phyloP scores from a whole-genome alignment of 2,888 invertebrate genomes.

The Seladonia tumulorum region DNA sequence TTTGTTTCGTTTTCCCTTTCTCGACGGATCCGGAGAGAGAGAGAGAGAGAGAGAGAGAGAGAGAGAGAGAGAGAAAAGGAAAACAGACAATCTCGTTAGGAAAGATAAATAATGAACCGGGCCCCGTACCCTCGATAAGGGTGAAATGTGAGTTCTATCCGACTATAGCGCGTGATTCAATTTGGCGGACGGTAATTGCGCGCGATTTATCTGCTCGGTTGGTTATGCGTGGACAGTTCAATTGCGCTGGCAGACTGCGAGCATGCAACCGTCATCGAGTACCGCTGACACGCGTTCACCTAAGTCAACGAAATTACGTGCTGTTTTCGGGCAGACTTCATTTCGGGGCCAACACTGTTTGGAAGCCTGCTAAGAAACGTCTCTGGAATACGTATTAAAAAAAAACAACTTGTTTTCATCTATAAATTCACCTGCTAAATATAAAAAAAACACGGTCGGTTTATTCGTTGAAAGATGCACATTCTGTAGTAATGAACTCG shows the following conservation, averaged over 20 bases:
- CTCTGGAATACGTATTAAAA: background rate
- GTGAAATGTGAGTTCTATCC: slow-evolving; percentile 44
- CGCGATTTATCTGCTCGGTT: slow-evolving; percentile 49
- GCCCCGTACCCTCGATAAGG: slow-evolving; percentile 23
- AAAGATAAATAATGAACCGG: slow-evolving; percentile 48
- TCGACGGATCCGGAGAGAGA: background rate
- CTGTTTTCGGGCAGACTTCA: background rate
- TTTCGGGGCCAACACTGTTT: too few relatives aligned
- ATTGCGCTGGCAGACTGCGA: slow-evolving; percentile 21
- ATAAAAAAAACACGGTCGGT: background rate
- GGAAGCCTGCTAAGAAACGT: too few relatives aligned
- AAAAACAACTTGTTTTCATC: background rate
- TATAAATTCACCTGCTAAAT: background rate
- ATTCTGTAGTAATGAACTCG: slow-evolving; percentile 8
- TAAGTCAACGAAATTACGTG: slow-evolving; percentile 24
- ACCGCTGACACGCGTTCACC: slow-evolving; percentile 7
- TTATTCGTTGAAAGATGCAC: background rate
- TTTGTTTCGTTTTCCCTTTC: background rate
- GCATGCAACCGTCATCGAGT: slow-evolving; percentile 11
- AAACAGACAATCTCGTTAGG: slow-evolving; percentile 44
- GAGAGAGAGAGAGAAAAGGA: background rate
- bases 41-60: background rate
- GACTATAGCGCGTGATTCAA: slow-evolving; percentile 43
- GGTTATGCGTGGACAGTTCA: slow-evolving; percentile 53
- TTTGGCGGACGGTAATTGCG: slow-evolving; percentile 53